Evolutionary conservation across 2,113 vertebrate genomes (phyloP), one percentile per base, ranked within the genome.

Genomic region (Anolis sagrei): DNA sequence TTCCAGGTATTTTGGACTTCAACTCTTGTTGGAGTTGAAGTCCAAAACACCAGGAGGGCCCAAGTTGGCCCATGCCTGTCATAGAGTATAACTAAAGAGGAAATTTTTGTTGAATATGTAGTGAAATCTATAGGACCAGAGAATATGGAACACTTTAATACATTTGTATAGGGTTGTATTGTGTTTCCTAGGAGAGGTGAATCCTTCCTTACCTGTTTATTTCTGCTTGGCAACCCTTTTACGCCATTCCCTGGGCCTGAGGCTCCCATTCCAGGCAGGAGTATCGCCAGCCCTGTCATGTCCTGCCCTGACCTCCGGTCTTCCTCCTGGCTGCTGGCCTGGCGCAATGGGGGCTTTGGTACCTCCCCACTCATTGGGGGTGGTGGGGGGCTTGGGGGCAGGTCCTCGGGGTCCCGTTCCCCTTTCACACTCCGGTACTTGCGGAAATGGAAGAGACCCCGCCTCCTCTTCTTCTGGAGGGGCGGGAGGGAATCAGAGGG

Each of bases 391-490:
- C 92, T 94, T 36, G 94, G 93, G 21, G 95, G 92, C 51, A 94
- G 62, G 82, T 94, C 49, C 81, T 94, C 29, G 76, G 85, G 62
- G 0, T 92, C 93, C 48, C 91, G 86, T 61, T 93, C 95, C 54
- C 90, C 95, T 81, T 95, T 95, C 92, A 95, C 92, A 85, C 94
- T 94, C 62, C 94, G 91, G 25, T 94, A 93, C 49, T 93, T 90
- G 29, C 94, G 94, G 39, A 96, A 96, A 70, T 95, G 95, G 82
- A 96, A 96, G 7, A 96, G 87, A 68, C 95, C 94, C 80, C 93
- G 72, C 13, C 94, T 93, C 72, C 95, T 93, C 88, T 95, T 95
- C 90, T 94, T 95, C 81, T 95, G 95, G 48, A 92, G 89, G 0
- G 94, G 92, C 27, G 94, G 94, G 80, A 93, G 87, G 0, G 92